Base-by-base conservation (phyloP, 2,113 vertebrate genomes). In the Amia ocellicauda region DNA sequence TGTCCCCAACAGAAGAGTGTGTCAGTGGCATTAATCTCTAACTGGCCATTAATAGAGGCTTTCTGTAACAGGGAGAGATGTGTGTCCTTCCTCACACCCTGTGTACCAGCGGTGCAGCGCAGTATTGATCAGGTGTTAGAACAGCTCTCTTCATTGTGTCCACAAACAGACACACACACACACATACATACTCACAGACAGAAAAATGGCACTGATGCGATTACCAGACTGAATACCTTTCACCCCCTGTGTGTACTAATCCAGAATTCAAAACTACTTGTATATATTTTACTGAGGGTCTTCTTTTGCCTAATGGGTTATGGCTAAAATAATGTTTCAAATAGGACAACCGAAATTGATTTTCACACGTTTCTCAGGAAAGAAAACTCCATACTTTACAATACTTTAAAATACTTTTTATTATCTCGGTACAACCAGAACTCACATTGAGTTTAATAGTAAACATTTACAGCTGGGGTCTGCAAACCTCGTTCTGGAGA, bases 11-110 rank as follows among this genome's bases (percentile, higher is more conserved):
- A 64, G 70, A 19, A 55, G 43, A 65, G 52, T 58, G 20, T 3
- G n/a, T 59, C 17, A 68, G 67, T 68, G 55, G 66, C 52, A 47
- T 45, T 80, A 78, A 80, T 72, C 67, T 19, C 77, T 78, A 80
- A 80, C 76, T 31, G 52, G 62, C 17, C 40, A 68, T 63, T 64
- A 55, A 76, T 60, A 23, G 14, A 3, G 41, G 41, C 29, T 62
- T 20, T 74, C 55, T 63, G 54, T 58, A 7, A 63, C 8, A 28
- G 53, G 5, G 29, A 49, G 53, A 29, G 24, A 11, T n/a, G 56
- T 60, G 50, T 22, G 31, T 23, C 20, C 41, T 56, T 73, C 52
- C 64, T 63, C 29, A 55, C 69, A 66, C 3, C 73, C 31, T 10
- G 57, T 66, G 59, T 68, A 68, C 31, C 31, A 11, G 11, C 5